These are phyloP conservation scores for Gnatocerus cornutus DNA, from an alignment of 2,888 invertebrate species.

Conservation along the genomic window DNA sequence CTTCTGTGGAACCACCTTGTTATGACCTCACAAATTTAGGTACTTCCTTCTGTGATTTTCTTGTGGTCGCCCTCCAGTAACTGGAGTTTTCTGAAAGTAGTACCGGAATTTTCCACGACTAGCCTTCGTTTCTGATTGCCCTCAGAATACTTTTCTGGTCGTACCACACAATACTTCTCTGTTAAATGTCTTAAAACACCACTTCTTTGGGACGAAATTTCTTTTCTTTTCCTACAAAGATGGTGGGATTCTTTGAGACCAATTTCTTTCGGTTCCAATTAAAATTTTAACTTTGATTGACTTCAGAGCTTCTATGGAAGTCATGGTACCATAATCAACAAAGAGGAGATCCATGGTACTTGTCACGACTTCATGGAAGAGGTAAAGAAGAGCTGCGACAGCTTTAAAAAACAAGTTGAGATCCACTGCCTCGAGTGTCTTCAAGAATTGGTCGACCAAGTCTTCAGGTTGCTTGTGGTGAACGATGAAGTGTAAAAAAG, in stretches of 20 bases:
- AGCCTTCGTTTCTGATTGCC: no score
- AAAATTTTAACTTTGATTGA: slow-evolving; percentile 32
- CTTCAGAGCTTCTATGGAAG: slow-evolving; percentile 60
- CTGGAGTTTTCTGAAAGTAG: slow-evolving; percentile 72
- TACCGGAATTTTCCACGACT: slow-evolving; percentile 76
- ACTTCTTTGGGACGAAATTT: slow-evolving; percentile 60
- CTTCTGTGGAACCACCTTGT: slow-evolving; percentile 75
- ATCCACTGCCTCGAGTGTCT: slow-evolving; percentile 60
- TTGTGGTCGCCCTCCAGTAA: slow-evolving; percentile 74
- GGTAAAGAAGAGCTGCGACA: slow-evolving; percentile 58
- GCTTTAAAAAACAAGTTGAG: slow-evolving; percentile 62
- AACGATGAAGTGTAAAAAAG: slow-evolving; percentile 11
- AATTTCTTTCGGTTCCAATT: slow-evolving; percentile 15
- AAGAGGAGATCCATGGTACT: slow-evolving; percentile 56
- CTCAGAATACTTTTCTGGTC: no score
- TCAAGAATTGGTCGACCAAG: slow-evolving; percentile 44
- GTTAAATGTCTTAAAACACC: no score
- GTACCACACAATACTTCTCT: no score
- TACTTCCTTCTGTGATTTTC: slow-evolving; percentile 61
- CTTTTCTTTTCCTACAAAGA: slow-evolving; percentile 63
- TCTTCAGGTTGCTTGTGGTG: slow-evolving; percentile 27
- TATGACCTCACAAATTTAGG: no score
- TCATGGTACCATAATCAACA: slow-evolving; percentile 54
- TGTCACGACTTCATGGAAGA: slow-evolving; percentile 60
- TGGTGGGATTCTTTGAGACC: slow-evolving; percentile 9